These are phyloP conservation scores for Rhadinocentrus ornatus DNA, from an alignment of 2,797 vertebrate genomes.

Conservation along the genomic window DNA sequence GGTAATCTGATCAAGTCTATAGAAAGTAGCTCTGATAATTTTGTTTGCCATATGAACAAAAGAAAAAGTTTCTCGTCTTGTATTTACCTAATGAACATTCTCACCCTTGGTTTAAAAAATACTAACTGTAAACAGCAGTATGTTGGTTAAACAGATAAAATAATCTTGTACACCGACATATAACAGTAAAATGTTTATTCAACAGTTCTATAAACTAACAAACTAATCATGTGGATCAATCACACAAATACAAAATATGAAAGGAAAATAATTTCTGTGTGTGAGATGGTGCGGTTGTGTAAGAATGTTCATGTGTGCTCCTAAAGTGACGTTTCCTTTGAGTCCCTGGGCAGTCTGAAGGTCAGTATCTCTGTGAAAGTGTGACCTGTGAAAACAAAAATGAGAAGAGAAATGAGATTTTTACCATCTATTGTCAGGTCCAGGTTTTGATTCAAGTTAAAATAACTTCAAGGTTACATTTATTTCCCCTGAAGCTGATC, in stretches of 20 bases:
- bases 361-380: constrained; percentile 93
- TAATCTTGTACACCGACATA: not conserved
- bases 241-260: constrained; percentile 19
- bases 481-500: too few species aligned
- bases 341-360: constrained; percentile 86
- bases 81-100: not conserved
- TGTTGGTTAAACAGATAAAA: not conserved
- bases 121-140: not conserved
- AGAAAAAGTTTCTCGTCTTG: not conserved
- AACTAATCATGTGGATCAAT: not conserved
- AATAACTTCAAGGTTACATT: too few species aligned
- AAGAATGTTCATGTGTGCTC: not conserved
- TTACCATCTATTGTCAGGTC: too few species aligned
- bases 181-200: not conserved
- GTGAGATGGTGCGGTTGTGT: not conserved
- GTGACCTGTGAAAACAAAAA: constrained; percentile 83
- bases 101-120: not conserved
- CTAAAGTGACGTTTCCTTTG: constrained; percentile 83
- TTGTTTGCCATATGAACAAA: not conserved
- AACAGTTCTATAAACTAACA: not conserved
- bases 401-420: not conserved
- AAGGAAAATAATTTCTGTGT: not conserved
- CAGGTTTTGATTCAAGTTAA: too few species aligned
- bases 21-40: too few species aligned
- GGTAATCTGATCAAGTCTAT: too few species aligned